Evolutionary conservation across 2,113 vertebrate species (phyloP), one percentile per base, ranked within the genome.

Genomic region (Heteronetta atricapilla): DNA sequence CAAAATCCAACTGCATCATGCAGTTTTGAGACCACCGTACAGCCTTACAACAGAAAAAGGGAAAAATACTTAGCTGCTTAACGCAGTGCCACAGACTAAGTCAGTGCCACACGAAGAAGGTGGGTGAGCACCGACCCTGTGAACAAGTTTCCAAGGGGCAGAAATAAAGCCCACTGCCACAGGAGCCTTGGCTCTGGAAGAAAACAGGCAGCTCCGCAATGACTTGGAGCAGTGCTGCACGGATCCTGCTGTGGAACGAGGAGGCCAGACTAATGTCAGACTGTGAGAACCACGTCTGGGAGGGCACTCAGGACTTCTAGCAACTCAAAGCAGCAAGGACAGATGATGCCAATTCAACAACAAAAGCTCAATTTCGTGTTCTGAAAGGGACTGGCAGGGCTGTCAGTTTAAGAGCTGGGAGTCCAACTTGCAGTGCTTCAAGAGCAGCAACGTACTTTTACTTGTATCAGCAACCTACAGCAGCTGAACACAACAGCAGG

Each of bases 261-360:
- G 64, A 38, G 36, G 58, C 80, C 64, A 94, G 38, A 70, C 28
- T 38, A 62, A 70, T 0, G 1, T 16, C 44, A 59, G 73, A 52
- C 29, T n/a, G 3, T 0, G 4, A 68, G 11, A 48, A 15, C 58
- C 36, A 28, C 1, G 1, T 59, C 14, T 1, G 1, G 64, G 44
- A 64, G 22, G 33, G 81, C 25, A 68, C 14, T 3, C 40, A 29
- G 33, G 20, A 13, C 60, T 36, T 52, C 73, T 16, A 18, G 17
- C 86, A 86, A 92, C 26, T n/a, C 21, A 69, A 79, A 82, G 38
- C 23, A 66, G 36, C 33, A 48, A 31, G 7, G 73, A 81, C 60
- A 66, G 31, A 28, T 4, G 8, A 50, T 5, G 26, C 56, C 58
- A 66, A 20, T 76, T 80, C 73, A 92, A 17, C 14, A 58, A 50